These are phyloP conservation scores for Salarias fasciatus DNA, from an alignment of 2,797 vertebrate species.

Conservation along the genomic window DNA sequence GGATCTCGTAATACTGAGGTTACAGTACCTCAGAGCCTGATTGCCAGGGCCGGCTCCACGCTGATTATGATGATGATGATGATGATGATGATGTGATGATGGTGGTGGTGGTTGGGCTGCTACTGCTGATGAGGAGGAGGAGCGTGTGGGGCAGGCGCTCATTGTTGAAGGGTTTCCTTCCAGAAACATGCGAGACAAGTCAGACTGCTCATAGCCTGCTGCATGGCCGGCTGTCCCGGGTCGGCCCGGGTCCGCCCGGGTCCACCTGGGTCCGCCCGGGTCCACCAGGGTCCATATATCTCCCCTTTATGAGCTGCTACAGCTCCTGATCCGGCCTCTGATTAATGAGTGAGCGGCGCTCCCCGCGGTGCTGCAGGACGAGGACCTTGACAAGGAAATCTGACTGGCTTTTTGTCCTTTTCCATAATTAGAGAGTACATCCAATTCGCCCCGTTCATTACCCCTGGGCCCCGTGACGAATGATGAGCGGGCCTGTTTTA, in stretches of 20 bases:
- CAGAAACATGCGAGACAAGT: constrained; percentile 26
- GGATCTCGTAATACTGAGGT: constrained; percentile 40
- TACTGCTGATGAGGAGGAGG: constrained; percentile 25
- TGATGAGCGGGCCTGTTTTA: constrained; percentile 65
- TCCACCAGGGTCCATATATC: constrained; percentile 44
- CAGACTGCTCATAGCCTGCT: constrained; percentile 43
- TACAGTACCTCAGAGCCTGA: constrained; percentile 16
- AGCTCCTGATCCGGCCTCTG: constrained; percentile 48
- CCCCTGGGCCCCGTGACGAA: constrained; percentile 74
- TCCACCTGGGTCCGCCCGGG: constrained; percentile 22
- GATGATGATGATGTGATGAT: constrained; percentile 25
- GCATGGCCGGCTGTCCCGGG: constrained; percentile 52
- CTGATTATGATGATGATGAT: constrained; percentile 12
- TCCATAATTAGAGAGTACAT: constrained; percentile 81
- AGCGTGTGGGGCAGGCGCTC: constrained; percentile 33
- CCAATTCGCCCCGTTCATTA: constrained; percentile 77
- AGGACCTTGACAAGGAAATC: constrained; percentile 73
- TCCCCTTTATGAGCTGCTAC: constrained; percentile 53
- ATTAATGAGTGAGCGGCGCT: constrained; percentile 69
- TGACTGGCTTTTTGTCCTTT: constrained; percentile 76
- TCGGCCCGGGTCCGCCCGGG: constrained; percentile 26
- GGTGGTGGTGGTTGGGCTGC: not conserved
- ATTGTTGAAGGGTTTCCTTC: constrained; percentile 60
- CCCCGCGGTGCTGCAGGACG: constrained; percentile 40
- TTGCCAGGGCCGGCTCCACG: constrained; percentile 24